phyloP scores from a whole-genome alignment of 1,140 invertebrate genomes.

The Diabrotica virgifera region DNA sequence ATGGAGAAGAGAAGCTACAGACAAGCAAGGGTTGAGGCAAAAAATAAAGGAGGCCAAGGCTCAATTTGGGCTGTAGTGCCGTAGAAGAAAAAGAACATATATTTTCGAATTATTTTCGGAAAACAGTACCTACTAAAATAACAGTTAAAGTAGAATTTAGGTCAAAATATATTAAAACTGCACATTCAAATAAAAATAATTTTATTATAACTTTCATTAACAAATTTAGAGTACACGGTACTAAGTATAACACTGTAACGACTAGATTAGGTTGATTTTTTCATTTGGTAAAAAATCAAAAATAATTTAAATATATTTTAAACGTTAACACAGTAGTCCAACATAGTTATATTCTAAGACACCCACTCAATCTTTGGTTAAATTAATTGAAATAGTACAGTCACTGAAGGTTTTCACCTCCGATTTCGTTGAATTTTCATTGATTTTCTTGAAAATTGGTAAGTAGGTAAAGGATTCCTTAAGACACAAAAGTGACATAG shows the following conservation, averaged over 20 bases:
- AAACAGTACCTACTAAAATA: no score
- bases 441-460: no score
- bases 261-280: constrained; percentile 30
- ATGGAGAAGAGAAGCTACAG: no score
- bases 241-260: constrained; percentile 25
- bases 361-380: constrained; percentile 23
- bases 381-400: neutral
- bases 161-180: neutral
- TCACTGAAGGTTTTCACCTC: no score
- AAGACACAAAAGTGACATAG: no score
- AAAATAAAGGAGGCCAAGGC: no score
- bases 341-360: neutral
- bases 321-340: neutral
- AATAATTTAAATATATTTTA: constrained; percentile 16
- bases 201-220: constrained; percentile 3
- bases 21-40: no score
- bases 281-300: constrained; percentile 10
- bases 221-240: constrained; percentile 28
- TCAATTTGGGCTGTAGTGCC: no score
- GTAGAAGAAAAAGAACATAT: no score
- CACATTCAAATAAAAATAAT: constrained; percentile 6
- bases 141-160: no score
- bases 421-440: no score
- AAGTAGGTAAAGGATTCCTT: no score
- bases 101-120: neutral